These are phyloP conservation scores for Selenia dentaria DNA, from an alignment of 2,888 invertebrate genomes.

Conservation along the genomic window DNA sequence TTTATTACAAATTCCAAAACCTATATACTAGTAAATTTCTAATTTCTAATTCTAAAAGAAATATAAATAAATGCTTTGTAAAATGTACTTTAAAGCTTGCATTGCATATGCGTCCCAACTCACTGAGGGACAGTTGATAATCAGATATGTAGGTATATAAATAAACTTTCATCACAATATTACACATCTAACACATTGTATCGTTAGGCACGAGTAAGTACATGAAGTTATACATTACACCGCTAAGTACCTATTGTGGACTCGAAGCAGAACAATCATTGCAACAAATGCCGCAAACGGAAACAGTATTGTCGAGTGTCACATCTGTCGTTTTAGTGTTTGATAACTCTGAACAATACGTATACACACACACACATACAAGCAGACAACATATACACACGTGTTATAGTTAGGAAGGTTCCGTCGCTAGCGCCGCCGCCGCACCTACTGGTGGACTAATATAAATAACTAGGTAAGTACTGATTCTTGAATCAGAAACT, in stretches of 20 bases:
- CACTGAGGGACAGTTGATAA: background rate
- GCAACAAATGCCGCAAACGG: conserved; percentile 1
- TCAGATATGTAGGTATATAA: background rate
- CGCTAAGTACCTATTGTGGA: background rate
- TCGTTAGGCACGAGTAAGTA: too few relatives aligned
- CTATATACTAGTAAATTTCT: too few relatives aligned
- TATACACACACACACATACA: conserved; percentile 38
- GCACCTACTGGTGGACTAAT: background rate
- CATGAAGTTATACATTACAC: background rate
- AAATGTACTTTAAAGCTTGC: conserved; percentile 18
- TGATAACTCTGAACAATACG: conserved; percentile 9
- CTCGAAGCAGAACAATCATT: background rate
- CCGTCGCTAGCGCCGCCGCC: conserved; percentile 33
- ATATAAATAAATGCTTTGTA: conserved; percentile 18
- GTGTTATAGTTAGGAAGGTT: conserved; percentile 6
- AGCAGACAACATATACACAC: conserved; percentile 32
- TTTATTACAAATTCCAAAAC: too few relatives aligned
- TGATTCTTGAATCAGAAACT: too few relatives aligned
- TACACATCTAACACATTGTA: too few relatives aligned
- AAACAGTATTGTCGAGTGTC: conserved; percentile 1
- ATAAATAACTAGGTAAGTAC: too few relatives aligned
- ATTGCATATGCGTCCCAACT: background rate
- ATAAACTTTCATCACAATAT: background rate
- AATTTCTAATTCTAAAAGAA: background rate
- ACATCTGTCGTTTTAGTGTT: background rate